Percentiles rank a stretch among this genome's conserved stretches.
Evolutionary conservation across 2,797 vertebrate species (phyloP).

Genomic region (Selene dorsalis): DNA sequence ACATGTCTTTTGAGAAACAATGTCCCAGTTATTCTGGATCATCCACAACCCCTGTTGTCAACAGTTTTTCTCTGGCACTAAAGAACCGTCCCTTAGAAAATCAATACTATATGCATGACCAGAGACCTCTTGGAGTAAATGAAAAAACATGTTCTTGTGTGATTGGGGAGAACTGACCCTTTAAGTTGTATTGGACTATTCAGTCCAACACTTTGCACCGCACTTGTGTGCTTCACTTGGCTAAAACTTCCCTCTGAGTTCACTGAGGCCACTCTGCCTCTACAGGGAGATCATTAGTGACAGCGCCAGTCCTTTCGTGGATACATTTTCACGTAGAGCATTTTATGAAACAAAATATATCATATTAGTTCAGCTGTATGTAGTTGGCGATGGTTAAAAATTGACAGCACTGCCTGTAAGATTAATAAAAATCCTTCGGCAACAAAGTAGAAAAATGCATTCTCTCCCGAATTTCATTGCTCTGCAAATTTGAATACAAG

Average conservation of each 20-base stretch:
- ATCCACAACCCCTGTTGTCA: slow-evolving; percentile 2
- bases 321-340: slow-evolving; percentile 38
- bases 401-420: background rate
- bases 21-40: background rate
- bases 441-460: slow-evolving; percentile 22
- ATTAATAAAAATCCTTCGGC: slow-evolving; percentile 39
- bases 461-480: background rate
- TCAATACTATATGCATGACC: background rate
- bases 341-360: slow-evolving; percentile 50
- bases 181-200: background rate
- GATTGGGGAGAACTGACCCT: slow-evolving; percentile 34
- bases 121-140: background rate
- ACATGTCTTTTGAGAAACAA: background rate
- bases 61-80: slow-evolving; percentile 11
- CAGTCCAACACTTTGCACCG: slow-evolving; percentile 16
- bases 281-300: slow-evolving; percentile 60
- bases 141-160: slow-evolving; percentile 5
- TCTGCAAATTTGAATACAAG: slow-evolving; percentile 7
- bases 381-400: slow-evolving; percentile 22
- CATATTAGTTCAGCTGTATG: slow-evolving; percentile 33
- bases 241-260: slow-evolving; percentile 41
- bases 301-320: slow-evolving; percentile 37
- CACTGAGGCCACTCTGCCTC: slow-evolving; percentile 43
- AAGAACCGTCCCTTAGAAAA: background rate
- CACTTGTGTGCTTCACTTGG: slow-evolving; percentile 45